Conservation (phyloP, 2,113 vertebrate species). For the Melanotaenia duboulayi region DNA sequence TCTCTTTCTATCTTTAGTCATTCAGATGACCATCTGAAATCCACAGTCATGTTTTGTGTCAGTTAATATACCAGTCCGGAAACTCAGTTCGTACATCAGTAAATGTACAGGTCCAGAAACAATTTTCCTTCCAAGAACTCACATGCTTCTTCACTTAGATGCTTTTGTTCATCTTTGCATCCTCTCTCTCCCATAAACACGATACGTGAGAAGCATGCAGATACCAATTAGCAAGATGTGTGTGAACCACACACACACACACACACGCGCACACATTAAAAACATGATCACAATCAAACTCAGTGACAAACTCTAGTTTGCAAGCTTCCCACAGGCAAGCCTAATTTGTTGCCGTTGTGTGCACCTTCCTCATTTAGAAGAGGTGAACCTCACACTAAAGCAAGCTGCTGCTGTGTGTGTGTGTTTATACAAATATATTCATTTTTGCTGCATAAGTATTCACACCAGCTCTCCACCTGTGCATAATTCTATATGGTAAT, state of each 20-base stretch:
- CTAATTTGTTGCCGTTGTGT: conserved; percentile 61
- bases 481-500: conserved; percentile 73
- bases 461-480: conserved; percentile 62
- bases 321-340: conserved; percentile 51
- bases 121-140: conserved; percentile 19
- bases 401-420: conserved; percentile 30
- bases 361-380: conserved; percentile 69
- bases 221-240: conserved; percentile 40
- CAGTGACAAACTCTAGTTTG: conserved; percentile 35
- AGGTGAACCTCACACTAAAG: conserved; percentile 53
- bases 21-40: conserved; percentile 41
- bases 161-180: conserved; percentile 29
- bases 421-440: conserved; percentile 66
- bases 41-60: conserved; percentile 17
- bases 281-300: conserved; percentile 18
- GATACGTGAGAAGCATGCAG: conserved; percentile 40
- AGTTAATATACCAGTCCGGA: conserved; percentile 3
- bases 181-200: conserved; percentile 7
- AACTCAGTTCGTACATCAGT: conserved; percentile 15
- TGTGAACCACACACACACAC: not conserved
- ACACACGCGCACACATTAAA: conserved; percentile 9
- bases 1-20: conserved; percentile 11
- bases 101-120: conserved; percentile 2
- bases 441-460: conserved; percentile 65
- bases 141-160: conserved; percentile 17